Evolutionary conservation across 2,888 invertebrate genomes (phyloP).

Genomic region (Rotaria sp.): DNA sequence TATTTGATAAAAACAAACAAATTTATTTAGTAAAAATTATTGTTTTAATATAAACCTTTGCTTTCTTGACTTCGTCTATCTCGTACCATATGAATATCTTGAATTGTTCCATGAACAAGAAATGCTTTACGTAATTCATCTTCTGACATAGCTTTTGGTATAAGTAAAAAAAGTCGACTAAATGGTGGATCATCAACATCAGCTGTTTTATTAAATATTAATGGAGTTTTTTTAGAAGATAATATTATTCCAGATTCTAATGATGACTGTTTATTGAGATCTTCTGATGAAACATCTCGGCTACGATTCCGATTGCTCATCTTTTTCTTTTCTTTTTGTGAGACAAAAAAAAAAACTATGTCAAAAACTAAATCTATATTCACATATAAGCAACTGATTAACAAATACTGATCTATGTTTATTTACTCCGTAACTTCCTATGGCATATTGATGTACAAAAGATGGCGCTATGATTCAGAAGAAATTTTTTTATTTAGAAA

Average conservation of each 20-base stretch:
- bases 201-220: neutral
- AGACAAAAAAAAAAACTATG: too few species aligned
- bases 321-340: too few species aligned
- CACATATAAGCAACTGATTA: too few species aligned
- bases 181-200: slow-evolving; percentile 67
- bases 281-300: neutral
- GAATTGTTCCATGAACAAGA: slow-evolving; percentile 71
- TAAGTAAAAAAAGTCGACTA: slow-evolving; percentile 78
- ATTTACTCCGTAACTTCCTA: neutral
- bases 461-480: neutral
- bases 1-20: neutral
- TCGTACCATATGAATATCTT: slow-evolving; percentile 78
- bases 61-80: slow-evolving; percentile 70
- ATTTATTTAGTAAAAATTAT: neutral
- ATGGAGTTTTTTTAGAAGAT: neutral
- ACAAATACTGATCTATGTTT: neutral
- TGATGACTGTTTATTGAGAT: neutral
- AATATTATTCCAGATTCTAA: neutral
- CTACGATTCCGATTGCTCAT: neutral
- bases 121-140: slow-evolving; percentile 71
- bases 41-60: slow-evolving; percentile 62
- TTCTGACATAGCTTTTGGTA: slow-evolving; percentile 70
- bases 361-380: too few species aligned
- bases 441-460: neutral
- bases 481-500: too few species aligned